A percentile compares a stretch with the other conserved stretches of the same genome.
These are phyloP conservation scores for Sebastes alutus DNA, from an alignment of 2,797 vertebrate genomes.

Conservation along the genomic window DNA sequence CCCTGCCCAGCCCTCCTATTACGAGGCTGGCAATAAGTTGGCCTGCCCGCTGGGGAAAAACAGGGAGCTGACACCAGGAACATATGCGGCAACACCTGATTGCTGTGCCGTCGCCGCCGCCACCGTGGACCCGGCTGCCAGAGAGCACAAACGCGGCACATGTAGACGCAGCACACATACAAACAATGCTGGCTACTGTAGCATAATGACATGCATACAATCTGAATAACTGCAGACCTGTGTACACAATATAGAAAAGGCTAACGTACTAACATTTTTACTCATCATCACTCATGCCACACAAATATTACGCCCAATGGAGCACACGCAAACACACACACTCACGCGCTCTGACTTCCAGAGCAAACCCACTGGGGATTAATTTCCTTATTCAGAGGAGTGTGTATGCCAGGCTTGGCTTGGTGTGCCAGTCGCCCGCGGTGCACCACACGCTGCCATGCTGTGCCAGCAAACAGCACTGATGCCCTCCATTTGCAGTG, in stretches of 20 bases:
- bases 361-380: constrained; percentile 88
- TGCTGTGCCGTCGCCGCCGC: constrained; percentile 42
- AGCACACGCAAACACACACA: constrained; percentile 18
- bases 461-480: constrained; percentile 95
- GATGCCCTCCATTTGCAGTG: constrained; percentile 96
- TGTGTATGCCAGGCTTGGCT: constrained; percentile 88
- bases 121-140: constrained; percentile 48
- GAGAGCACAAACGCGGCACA: constrained; percentile 26
- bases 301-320: background rate
- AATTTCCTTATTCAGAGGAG: constrained; percentile 87
- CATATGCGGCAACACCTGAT: constrained; percentile 81
- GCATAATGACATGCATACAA: background rate
- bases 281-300: background rate
- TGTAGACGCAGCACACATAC: background rate
- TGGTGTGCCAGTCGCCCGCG: constrained; percentile 91
- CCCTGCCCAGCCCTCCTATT: constrained; percentile 91
- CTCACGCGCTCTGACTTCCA: constrained; percentile 45
- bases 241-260: background rate
- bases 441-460: constrained; percentile 94
- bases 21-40: constrained; percentile 85
- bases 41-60: constrained; percentile 81
- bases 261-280: background rate
- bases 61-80: constrained; percentile 74
- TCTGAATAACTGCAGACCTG: background rate
- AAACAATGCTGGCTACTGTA: background rate